These are phyloP conservation scores for Sminthurinus aureus DNA, from an alignment of 2,888 invertebrate species.

Conservation along the genomic window DNA sequence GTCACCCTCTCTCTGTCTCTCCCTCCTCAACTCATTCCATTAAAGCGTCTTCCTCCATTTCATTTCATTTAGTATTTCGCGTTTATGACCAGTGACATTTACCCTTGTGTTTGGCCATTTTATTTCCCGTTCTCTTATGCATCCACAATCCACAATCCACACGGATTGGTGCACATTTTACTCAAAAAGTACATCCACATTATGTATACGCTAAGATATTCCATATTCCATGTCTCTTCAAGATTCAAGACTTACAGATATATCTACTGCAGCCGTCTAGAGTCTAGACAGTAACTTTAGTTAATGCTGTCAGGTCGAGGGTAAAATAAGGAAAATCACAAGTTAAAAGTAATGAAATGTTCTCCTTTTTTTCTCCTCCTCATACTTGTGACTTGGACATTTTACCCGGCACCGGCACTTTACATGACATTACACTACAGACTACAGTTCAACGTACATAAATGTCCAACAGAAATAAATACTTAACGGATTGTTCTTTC, in stretches of 20 bases:
- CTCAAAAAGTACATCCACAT: neutral
- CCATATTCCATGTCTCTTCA: too few species aligned
- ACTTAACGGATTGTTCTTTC: neutral
- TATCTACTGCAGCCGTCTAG: too few species aligned
- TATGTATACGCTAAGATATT: neutral
- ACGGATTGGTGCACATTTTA: too few species aligned
- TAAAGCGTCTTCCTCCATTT: conserved; percentile 44
- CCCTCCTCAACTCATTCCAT: conserved; percentile 45
- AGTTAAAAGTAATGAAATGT: neutral
- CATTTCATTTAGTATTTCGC: conserved; percentile 27
- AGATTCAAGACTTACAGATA: too few species aligned
- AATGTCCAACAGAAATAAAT: neutral
- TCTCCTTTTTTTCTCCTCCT: neutral
- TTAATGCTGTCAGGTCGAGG: neutral
- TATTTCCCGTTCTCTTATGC: neutral
- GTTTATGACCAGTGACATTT: conserved; percentile 33
- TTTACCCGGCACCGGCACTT: too few species aligned
- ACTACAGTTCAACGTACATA: neutral
- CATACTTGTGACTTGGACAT: too few species aligned
- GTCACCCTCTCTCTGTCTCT: conserved; percentile 14
- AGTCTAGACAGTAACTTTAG: neutral
- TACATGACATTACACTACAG: neutral
- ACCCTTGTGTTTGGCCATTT: conserved; percentile 28
- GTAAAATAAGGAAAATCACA: neutral
- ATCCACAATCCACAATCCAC: neutral